Evolutionary conservation across 2,797 vertebrate genomes (phyloP), one percentile per base, ranked within the genome.

Genomic region (Crocodylus rhombifer): DNA sequence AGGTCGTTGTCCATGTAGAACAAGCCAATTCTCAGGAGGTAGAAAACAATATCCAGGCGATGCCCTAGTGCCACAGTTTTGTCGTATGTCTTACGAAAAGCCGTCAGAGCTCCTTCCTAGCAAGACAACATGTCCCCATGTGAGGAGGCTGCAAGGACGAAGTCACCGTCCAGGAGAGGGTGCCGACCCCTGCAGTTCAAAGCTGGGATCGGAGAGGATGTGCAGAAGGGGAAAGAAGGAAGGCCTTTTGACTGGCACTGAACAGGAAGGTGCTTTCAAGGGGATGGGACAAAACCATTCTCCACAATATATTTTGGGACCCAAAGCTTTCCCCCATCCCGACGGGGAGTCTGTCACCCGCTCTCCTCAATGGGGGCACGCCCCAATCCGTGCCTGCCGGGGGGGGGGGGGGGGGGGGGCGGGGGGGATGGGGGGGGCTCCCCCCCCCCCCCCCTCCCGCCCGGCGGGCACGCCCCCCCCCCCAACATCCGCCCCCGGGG

Each of bases 1-100:
- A 99, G 99, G 97, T 99, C 99, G 1, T 99, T 99, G 86, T 99
- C 99, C 99, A 99, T 99, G 61, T 99, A 99, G 97, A 99, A 99
- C 90, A 99, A 98, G 14, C 99, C 99, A 65, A 99, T 99, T 97
- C 99, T 98, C 21, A 99, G 97, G 77, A 99, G 98, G 79, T 99
- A 99, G 96, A 99, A 99, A 56, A 99, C 99, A 0, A 99, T 99
- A 86, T 99, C 99, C 95, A 99, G 97, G 2, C 99, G 98, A 96
- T 99, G 99, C 61, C 99, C 99, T 80, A 99, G 96, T 4, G 99
- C 99, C 95, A 99, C 99, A 0, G 99, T 99, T 97, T 99, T 99
- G 95, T 99, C 99, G 0, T 99, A 99, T 0, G 99, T 99, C 98
- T 99, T 99, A 69, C 99, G 98, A 97, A 99, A 99, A 0, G 99